Evolutionary conservation across 1,140 invertebrate species (phyloP), one percentile per base, ranked within the genome.

Genomic region (Nasonia vitripennis): DNA sequence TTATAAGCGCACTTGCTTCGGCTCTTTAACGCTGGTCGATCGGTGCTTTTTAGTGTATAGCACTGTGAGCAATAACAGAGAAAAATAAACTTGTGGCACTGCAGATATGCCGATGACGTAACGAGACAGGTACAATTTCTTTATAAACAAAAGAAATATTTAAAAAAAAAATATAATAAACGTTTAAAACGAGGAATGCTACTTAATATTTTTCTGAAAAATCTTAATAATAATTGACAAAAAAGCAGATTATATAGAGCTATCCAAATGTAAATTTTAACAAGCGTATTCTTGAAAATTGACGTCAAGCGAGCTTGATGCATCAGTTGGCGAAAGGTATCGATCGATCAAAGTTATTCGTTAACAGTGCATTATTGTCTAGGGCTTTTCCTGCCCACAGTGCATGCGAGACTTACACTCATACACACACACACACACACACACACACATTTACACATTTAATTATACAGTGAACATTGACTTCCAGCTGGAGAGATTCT

Each of bases 341-440:
- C 78, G 83, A 85, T 85, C 83, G 83, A 80, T 75, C 68, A 80
- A 74, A 41, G 62, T 85, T 85, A 75, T 78, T 79, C 14, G 20
- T 85, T 67, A 41, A 79, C 70, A 84, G 68, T 51, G 45, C 83
- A 55, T 55, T 55, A 71, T 45, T 11, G 17, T 84, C 31, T 34
- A 78, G 7, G 45, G 74, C 17, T 67, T 74, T 45, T 37, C n/a
- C 20, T 23, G 20, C 6, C 45, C 48, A 45, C 2, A 67, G n/a
- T 75, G 80, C 14, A 20, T 71, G 82, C 75, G 51, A 78, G n/a
- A 45, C 20, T 11, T 14, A 51, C 20, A 78, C 31, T 41, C 78
- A 80, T 5, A 80, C 55, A 55, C 7, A 41, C 55, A n/a, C 34
- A 11, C 51, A 11, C 37, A 27, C 9, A 80, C 23, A 74, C 27